Percentiles rank a stretch among this genome's conserved stretches.
phyloP scores from a whole-genome alignment of 2,888 invertebrate species.

The Oligia fasciuncula region DNA sequence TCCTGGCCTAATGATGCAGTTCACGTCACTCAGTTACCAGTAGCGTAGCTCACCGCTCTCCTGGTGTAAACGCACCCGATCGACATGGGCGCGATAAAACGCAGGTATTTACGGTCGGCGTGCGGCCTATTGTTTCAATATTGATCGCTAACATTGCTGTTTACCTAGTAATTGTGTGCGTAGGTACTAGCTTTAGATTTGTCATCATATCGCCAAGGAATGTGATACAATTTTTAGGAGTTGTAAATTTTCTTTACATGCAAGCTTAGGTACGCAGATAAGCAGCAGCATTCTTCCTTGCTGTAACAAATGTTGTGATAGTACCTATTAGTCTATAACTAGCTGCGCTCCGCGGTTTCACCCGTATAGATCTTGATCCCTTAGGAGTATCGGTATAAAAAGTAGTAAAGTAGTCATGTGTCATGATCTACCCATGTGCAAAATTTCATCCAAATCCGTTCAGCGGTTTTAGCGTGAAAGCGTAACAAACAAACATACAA shows the following conservation, averaged over 20 bases:
- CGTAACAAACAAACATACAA: too few species aligned
- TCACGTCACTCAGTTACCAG: background rate
- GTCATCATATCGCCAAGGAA: background rate
- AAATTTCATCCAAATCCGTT: too few species aligned
- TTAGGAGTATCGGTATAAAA: background rate
- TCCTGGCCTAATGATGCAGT: background rate
- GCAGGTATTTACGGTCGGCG: conserved; percentile 80
- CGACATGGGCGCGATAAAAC: conserved; percentile 73
- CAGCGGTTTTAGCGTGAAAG: too few species aligned
- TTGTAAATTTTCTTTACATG: background rate
- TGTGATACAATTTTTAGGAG: background rate
- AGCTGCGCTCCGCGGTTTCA: background rate
- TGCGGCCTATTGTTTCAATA: conserved; percentile 77
- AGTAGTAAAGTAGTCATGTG: background rate
- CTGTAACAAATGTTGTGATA: background rate
- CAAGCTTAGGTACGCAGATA: too few species aligned
- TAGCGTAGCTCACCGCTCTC: conserved; percentile 8
- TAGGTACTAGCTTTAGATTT: conserved; percentile 52
- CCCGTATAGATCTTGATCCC: background rate
- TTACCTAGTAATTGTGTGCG: conserved; percentile 61
- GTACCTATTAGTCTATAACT: too few species aligned
- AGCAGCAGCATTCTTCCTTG: background rate
- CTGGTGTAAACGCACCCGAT: conserved; percentile 36
- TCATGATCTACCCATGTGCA: too few species aligned
- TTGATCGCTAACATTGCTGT: conserved; percentile 60